A percentile compares a stretch with the other conserved stretches of the same genome.
phyloP scores from a whole-genome alignment of 1,140 invertebrate genomes.

The Neotoxoptera formosana region DNA sequence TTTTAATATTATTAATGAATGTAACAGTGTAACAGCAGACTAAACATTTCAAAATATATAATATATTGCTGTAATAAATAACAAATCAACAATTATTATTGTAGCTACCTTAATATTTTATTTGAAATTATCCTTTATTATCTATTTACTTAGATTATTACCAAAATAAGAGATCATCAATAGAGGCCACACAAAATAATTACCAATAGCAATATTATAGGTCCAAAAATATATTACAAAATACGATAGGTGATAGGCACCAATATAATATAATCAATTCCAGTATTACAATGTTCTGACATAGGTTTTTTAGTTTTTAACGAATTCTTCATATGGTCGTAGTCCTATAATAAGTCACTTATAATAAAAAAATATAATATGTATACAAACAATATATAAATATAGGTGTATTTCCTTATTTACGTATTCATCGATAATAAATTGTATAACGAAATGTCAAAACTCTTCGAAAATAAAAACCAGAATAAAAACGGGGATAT shows the following conservation, averaged over 20 bases:
- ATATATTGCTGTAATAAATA: no score
- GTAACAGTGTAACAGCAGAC: no score
- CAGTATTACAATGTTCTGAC: not conserved
- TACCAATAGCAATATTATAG: not conserved
- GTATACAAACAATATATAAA: not conserved
- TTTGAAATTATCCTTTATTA: not conserved
- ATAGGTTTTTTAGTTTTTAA: not conserved
- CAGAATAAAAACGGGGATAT: not conserved
- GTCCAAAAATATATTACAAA: no score
- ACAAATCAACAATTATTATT: no score
- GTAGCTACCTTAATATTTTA: not conserved
- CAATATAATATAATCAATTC: no score
- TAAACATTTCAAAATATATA: no score
- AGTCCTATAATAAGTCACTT: not conserved
- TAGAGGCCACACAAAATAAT: not conserved
- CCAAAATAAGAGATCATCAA: not conserved
- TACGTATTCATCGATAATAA: not conserved
- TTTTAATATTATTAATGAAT: no score
- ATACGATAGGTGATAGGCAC: no score
- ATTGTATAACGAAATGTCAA: not conserved
- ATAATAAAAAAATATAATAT: not conserved
- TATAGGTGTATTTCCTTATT: not conserved
- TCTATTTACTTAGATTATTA: no score
- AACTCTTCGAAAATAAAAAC: constrained; percentile 19
- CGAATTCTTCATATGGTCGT: not conserved